Evolutionary conservation across 2,113 vertebrate species (phyloP).

Genomic region (Ammodytes dubius): DNA sequence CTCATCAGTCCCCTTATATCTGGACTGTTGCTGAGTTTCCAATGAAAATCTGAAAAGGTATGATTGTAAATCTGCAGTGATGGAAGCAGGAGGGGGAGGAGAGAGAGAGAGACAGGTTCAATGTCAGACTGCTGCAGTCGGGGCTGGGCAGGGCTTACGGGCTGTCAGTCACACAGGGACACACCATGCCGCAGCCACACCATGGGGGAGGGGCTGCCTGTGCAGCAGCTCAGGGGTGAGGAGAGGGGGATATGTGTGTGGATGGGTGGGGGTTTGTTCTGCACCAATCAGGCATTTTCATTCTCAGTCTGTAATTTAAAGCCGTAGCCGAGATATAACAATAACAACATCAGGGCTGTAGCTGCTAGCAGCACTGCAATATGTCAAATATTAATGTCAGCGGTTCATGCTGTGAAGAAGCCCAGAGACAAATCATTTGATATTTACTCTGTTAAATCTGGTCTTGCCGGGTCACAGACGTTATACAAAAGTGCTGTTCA

Average conservation of each 20-base stretch:
- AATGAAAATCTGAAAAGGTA: slow-evolving; percentile 31
- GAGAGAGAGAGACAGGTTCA: slow-evolving; percentile 43
- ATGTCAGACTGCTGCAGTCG: slow-evolving; percentile 81
- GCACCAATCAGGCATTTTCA: slow-evolving; percentile 48
- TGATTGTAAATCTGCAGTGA: slow-evolving; percentile 75
- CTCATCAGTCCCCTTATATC: neutral
- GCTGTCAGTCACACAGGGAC: slow-evolving; percentile 68
- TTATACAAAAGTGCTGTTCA: slow-evolving; percentile 27
- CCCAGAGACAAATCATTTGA: slow-evolving; percentile 42
- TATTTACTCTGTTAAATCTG: slow-evolving; percentile 33
- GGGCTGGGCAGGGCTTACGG: slow-evolving; percentile 66
- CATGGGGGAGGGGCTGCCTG: slow-evolving; percentile 68
- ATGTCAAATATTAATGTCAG: slow-evolving; percentile 63
- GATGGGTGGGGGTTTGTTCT: slow-evolving; percentile 39
- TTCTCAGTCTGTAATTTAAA: slow-evolving; percentile 35
- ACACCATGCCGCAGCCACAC: slow-evolving; percentile 71
- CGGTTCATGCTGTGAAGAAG: slow-evolving; percentile 3
- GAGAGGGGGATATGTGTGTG: slow-evolving; percentile 9
- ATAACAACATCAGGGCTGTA: slow-evolving; percentile 36
- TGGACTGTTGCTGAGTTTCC: slow-evolving; percentile 6
- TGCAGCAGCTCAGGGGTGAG: slow-evolving; percentile 52
- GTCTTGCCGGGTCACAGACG: slow-evolving; percentile 37
- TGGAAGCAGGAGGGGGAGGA: slow-evolving; percentile 23
- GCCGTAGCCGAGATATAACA: slow-evolving; percentile 31
- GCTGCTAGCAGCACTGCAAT: slow-evolving; percentile 50